Conservation (phyloP, 2,797 vertebrate genomes). For the Astyanax mexicanus region DNA sequence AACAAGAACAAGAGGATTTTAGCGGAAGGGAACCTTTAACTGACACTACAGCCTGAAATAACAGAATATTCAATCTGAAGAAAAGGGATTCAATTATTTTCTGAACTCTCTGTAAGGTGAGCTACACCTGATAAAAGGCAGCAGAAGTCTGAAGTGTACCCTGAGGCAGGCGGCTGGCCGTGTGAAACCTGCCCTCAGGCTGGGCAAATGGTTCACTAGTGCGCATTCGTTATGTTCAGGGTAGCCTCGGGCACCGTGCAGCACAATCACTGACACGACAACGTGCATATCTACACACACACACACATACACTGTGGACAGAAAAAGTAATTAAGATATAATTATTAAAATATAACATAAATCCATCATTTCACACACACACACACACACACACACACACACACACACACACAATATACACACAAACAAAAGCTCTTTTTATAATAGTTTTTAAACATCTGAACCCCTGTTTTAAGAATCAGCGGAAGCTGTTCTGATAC, state of each 20-base stretch:
- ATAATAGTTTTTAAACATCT: neutral
- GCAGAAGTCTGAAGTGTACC: neutral
- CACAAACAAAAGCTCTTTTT: neutral
- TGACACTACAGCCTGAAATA: conserved; percentile 4
- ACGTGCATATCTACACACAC: neutral
- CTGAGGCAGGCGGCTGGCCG: neutral
- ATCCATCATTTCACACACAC: no score
- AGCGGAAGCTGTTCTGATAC: neutral
- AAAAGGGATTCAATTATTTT: no score
- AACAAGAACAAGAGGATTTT: no score
- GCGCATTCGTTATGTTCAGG: neutral
- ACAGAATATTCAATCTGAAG: neutral
- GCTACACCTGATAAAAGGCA: neutral
- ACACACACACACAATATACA: no score
- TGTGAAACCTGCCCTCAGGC: conserved; percentile 10
- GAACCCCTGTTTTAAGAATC: neutral
- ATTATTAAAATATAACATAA: no score
- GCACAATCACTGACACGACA: neutral
- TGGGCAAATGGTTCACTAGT: neutral
- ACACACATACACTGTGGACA: no score
- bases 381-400: neutral
- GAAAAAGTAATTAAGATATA: no score
- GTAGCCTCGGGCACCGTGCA: neutral
- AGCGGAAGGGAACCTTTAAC: no score
- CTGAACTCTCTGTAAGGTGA: neutral